Evolutionary conservation across 2,888 invertebrate genomes (phyloP).

Genomic region (Boloria selene): DNA sequence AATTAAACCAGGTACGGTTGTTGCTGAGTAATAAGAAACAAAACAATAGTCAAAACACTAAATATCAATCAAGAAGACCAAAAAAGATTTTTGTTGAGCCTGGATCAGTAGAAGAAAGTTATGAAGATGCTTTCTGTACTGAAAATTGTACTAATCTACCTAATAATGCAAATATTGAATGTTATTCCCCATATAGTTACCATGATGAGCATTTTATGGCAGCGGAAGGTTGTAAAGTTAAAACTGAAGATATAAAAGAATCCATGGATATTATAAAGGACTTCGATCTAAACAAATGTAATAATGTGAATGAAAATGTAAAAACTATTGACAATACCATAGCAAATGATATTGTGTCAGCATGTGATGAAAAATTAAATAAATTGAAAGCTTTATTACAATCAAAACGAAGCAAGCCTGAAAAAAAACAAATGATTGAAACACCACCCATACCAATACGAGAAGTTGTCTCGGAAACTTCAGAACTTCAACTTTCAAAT

Average conservation of each 20-base stretch:
- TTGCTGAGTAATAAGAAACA: slow-evolving; percentile 51
- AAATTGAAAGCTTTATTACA: slow-evolving; percentile 57
- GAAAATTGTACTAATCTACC: slow-evolving; percentile 62
- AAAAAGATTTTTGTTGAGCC: slow-evolving; percentile 61
- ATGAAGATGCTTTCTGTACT: slow-evolving; percentile 66
- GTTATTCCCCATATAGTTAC: slow-evolving; percentile 51
- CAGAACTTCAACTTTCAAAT: slow-evolving; percentile 41
- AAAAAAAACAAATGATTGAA: not conserved
- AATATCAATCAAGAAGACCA: slow-evolving; percentile 46
- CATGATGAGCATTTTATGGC: slow-evolving; percentile 51
- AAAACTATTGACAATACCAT: slow-evolving; percentile 30
- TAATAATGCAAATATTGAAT: slow-evolving; percentile 54
- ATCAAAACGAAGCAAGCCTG: slow-evolving; percentile 14
- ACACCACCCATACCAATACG: slow-evolving; percentile 34
- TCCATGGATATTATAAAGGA: slow-evolving; percentile 46
- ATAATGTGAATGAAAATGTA: slow-evolving; percentile 17
- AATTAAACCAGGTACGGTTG: slow-evolving; percentile 59
- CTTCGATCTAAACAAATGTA: slow-evolving; percentile 23
- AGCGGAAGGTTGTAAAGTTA: slow-evolving; percentile 53
- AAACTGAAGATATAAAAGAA: slow-evolving; percentile 50
- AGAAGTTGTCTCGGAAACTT: slow-evolving; percentile 36
- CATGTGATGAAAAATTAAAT: slow-evolving; percentile 70
- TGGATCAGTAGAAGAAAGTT: slow-evolving; percentile 58
- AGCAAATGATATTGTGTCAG: slow-evolving; percentile 52
- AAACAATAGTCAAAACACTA: slow-evolving; percentile 43